These are phyloP conservation scores for Pelobates cultripes DNA, from an alignment of 2,797 vertebrate species.

Conservation along the genomic window DNA sequence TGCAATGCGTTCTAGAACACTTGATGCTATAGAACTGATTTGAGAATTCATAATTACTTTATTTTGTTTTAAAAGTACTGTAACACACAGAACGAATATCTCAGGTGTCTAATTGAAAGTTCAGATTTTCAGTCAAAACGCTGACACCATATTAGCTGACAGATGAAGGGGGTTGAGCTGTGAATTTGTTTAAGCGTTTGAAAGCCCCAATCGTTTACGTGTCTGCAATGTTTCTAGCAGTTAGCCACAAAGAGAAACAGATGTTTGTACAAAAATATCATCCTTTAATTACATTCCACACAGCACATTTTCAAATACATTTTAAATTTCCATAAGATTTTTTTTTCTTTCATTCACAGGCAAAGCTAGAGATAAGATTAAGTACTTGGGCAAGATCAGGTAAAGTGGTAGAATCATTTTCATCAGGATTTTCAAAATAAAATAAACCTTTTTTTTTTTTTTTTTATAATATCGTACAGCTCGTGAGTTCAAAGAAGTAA, in stretches of 20 bases:
- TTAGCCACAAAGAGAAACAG: constrained; percentile 68
- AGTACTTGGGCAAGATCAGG: neutral
- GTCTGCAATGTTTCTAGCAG: constrained; percentile 52
- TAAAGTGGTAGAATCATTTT: constrained; percentile 4
- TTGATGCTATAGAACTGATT: too few species aligned
- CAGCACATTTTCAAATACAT: constrained; percentile 87
- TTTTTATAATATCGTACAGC: neutral
- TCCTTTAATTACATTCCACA: constrained; percentile 95
- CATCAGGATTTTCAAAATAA: constrained; percentile 26
- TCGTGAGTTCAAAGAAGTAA: neutral
- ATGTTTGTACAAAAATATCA: constrained; percentile 95
- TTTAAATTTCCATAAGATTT: constrained; percentile 89
- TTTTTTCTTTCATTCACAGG: constrained; percentile 71
- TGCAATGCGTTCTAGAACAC: too few species aligned
- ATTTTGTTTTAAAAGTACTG: too few species aligned
- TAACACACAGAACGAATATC: too few species aligned
- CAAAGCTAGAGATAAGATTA: constrained; percentile 70
- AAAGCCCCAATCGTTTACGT: constrained; percentile 58
- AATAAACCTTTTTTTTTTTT: constrained; percentile 3
- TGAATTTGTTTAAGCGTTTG: constrained; percentile 51
- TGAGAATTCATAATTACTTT: too few species aligned
- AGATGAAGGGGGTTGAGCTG: constrained; percentile 63
- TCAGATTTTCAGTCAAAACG: constrained; percentile 39
- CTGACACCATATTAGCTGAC: constrained; percentile 62
- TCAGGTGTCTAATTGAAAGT: too few species aligned